These are phyloP conservation scores for Halesus radiatus DNA, from an alignment of 1,140 invertebrate species.

Conservation along the genomic window DNA sequence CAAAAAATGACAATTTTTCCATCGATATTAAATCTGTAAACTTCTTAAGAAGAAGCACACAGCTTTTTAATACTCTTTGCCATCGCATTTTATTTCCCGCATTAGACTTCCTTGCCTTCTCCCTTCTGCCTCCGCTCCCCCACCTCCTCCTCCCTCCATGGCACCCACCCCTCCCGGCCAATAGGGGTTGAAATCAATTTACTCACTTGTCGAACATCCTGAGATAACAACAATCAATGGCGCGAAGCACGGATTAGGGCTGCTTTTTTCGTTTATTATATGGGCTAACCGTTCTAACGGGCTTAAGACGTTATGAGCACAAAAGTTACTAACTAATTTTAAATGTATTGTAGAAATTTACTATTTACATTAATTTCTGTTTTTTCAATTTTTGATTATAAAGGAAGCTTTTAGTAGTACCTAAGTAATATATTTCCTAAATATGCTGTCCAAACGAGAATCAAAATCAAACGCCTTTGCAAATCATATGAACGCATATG, in stretches of 20 bases:
- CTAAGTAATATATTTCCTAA: no score
- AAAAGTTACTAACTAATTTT: no score
- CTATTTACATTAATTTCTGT: no score
- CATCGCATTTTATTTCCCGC: slow-evolving; percentile 40
- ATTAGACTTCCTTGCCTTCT: background rate
- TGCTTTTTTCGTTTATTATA: background rate
- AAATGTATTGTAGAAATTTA: no score
- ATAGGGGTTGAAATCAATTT: slow-evolving; percentile 56
- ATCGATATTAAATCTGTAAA: slow-evolving; percentile 27
- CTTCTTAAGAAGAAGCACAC: slow-evolving; percentile 30
- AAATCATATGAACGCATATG: no score
- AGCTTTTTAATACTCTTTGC: slow-evolving; percentile 39
- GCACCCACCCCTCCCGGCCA: slow-evolving; percentile 29
- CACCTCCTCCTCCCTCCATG: background rate
- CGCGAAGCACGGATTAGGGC: slow-evolving; percentile 34
- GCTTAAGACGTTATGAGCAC: no score
- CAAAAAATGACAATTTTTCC: slow-evolving; percentile 31
- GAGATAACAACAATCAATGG: slow-evolving; percentile 57
- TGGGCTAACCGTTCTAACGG: no score
- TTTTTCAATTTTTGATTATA: no score
- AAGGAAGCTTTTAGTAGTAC: no score
- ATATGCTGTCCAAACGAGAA: no score
- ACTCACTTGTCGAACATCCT: slow-evolving; percentile 57
- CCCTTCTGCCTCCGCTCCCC: background rate
- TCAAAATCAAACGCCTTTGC: no score